These are phyloP conservation scores for Acridotheres tristis DNA, from an alignment of 2,797 vertebrate species.

Conservation along the genomic window DNA sequence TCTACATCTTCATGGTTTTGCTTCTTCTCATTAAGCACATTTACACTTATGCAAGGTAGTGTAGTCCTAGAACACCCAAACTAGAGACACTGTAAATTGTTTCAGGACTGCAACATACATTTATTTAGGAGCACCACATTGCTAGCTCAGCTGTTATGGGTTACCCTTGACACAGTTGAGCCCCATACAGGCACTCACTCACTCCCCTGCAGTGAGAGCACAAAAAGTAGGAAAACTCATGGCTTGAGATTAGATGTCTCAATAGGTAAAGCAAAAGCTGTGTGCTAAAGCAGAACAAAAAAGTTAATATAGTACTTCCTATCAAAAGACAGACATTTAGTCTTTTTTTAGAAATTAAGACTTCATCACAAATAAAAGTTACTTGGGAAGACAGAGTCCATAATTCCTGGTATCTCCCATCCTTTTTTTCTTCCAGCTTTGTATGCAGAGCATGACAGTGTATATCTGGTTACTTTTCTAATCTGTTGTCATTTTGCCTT, in stretches of 20 bases:
- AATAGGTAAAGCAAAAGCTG: not conserved
- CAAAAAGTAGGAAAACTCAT: not conserved
- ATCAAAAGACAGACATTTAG: not conserved
- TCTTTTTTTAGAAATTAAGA: not conserved
- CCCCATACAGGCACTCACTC: not conserved
- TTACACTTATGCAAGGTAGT: not conserved
- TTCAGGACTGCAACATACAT: not conserved
- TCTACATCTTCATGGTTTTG: not conserved
- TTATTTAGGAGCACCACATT: not conserved
- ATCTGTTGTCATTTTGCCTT: not conserved
- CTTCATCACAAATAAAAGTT: not conserved
- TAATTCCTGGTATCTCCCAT: not conserved
- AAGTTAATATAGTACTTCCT: not conserved
- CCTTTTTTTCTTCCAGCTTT: not conserved
- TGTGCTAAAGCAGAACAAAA: not conserved
- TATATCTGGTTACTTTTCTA: not conserved
- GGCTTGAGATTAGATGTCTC: not conserved
- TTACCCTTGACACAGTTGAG: not conserved
- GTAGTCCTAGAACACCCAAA: not conserved
- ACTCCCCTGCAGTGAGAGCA: not conserved
- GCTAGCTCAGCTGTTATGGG: not conserved
- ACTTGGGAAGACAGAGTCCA: not conserved
- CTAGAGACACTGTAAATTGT: not conserved
- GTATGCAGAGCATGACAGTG: not conserved
- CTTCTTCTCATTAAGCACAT: not conserved